phyloP scores from a whole-genome alignment of 2,888 invertebrate genomes.

The Dysmachus trigonus region DNA sequence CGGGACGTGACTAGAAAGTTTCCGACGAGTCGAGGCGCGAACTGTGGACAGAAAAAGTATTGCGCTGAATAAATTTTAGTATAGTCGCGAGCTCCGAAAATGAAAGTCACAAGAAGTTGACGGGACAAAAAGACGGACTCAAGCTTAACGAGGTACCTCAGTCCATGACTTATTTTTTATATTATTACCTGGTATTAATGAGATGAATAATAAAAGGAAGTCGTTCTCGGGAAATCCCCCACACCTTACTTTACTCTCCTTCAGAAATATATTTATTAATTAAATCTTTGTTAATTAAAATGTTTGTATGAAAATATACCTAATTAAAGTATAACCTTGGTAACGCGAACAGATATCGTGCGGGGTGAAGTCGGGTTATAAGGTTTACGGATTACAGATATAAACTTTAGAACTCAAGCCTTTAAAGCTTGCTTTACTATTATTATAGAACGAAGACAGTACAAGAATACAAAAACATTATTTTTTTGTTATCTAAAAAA shows the following conservation, averaged over 20 bases:
- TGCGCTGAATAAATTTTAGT: background rate
- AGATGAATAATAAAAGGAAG: background rate
- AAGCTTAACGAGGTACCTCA: background rate
- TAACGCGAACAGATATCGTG: no score
- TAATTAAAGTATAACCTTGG: no score
- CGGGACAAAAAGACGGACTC: background rate
- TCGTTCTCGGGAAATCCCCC: background rate
- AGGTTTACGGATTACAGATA: no score
- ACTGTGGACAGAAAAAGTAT: background rate
- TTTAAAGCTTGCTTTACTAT: no score
- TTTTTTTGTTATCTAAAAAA: no score
- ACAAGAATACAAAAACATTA: no score
- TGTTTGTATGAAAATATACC: no score
- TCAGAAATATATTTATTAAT: background rate
- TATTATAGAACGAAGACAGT: no score
- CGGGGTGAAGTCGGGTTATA: no score
- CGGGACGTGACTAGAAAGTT: background rate
- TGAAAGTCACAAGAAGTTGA: no score
- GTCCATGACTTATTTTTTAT: slow-evolving; percentile 1
- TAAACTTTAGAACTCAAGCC: no score
- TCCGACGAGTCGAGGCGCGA: background rate
- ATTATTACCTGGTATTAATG: background rate
- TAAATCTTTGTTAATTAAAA: background rate
- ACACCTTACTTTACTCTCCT: background rate
- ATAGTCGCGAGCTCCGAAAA: background rate